These are phyloP conservation scores for Aegypius monachus DNA, from an alignment of 2,113 vertebrate genomes.

Conservation along the genomic window DNA sequence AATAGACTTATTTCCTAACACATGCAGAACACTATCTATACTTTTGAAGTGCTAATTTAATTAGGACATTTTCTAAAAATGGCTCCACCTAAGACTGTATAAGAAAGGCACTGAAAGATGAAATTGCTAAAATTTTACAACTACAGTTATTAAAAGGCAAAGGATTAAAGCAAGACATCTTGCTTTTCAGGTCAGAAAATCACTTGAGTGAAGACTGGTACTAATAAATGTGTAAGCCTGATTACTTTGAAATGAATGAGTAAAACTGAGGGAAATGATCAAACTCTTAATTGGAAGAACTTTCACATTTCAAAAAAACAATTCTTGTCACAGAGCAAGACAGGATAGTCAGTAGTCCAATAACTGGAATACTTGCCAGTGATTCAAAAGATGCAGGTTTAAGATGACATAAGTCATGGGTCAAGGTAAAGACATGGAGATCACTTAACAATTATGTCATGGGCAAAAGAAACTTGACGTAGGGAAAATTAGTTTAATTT, in stretches of 20 bases:
- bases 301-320: background rate
- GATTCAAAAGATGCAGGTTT: background rate
- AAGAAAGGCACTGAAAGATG: background rate
- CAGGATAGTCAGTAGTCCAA: background rate
- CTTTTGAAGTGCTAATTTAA: background rate
- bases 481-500: background rate
- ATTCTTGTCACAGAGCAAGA: background rate
- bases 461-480: background rate
- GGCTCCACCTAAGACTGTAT: background rate
- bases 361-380: background rate
- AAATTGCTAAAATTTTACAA: background rate
- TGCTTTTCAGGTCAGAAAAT: background rate
- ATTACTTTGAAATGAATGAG: background rate
- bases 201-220: background rate
- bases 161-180: background rate
- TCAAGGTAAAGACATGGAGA: background rate
- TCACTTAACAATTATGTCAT: background rate
- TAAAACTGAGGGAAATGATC: background rate
- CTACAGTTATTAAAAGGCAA: background rate
- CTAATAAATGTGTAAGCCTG: background rate
- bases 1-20: background rate
- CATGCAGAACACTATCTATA: background rate
- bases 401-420: background rate
- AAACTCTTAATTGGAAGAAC: background rate
- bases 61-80: background rate